Conservation (phyloP, 1,140 invertebrate species). For the Akabosia matsudoensis region DNA sequence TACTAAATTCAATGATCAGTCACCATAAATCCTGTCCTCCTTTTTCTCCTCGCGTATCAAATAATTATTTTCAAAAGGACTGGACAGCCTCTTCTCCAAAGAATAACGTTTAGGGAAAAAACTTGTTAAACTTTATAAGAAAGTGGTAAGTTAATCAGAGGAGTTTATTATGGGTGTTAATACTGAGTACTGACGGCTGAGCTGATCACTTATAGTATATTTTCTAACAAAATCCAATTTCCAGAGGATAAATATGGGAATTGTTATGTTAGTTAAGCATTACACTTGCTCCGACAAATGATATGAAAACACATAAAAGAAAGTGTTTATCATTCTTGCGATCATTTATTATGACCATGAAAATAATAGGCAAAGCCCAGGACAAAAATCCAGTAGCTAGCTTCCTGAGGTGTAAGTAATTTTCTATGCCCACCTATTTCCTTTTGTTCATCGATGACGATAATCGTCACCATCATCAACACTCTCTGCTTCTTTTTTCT, state of each 20-base stretch:
- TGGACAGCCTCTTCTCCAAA: neutral
- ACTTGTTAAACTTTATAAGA: too few relatives aligned
- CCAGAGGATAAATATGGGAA: neutral
- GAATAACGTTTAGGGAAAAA: too few relatives aligned
- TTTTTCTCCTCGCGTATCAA: neutral
- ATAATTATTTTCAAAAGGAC: neutral
- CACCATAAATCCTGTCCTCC: slow-evolving; percentile 11
- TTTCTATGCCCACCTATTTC: neutral
- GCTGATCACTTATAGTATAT: too few relatives aligned
- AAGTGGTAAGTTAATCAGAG: too few relatives aligned
- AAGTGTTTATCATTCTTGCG: neutral
- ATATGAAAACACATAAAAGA: neutral
- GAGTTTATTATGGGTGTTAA: too few relatives aligned
- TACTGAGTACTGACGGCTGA: too few relatives aligned
- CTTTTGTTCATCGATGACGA: neutral
- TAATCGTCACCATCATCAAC: neutral
- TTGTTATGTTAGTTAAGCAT: neutral
- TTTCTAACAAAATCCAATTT: too few relatives aligned
- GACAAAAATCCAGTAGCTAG: slow-evolving; percentile 3
- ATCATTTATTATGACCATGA: neutral
- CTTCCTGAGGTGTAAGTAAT: neutral
- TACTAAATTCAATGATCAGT: slow-evolving; percentile 1
- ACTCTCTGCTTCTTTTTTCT: neutral
- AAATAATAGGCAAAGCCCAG: neutral
- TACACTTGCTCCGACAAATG: too few relatives aligned